A percentile compares a stretch with the other conserved stretches of the same genome.
phyloP scores from a whole-genome alignment of 2,797 vertebrate species.

The Crax fasciolata region DNA sequence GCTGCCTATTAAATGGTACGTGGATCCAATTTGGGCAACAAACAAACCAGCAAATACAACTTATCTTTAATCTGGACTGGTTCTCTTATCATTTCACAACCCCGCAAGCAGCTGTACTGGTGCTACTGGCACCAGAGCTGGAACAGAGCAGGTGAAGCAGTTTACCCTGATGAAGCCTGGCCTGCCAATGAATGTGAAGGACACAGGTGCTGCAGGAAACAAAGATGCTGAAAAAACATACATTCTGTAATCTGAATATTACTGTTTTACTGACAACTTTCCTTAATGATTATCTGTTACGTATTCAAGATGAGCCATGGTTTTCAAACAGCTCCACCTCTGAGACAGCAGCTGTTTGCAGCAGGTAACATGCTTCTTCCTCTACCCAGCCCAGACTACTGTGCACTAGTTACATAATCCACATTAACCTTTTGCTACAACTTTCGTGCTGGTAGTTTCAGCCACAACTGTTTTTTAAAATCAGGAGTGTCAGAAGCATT shows the following conservation, averaged over 20 bases:
- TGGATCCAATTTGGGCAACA: neutral
- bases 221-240: neutral
- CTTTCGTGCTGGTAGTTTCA: neutral
- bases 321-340: neutral
- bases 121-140: neutral
- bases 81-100: neutral
- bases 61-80: neutral
- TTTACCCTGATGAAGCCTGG: neutral
- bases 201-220: neutral
- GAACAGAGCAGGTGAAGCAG: neutral
- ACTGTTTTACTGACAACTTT: neutral
- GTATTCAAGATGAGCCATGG: neutral
- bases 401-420: neutral
- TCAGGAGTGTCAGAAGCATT: neutral
- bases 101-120: neutral
- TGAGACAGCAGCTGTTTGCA: neutral
- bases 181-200: neutral
- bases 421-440: neutral
- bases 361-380: neutral
- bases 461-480: neutral
- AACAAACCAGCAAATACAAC: neutral
- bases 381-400: neutral
- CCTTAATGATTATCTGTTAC: neutral
- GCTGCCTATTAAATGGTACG: neutral
- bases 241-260: neutral